Percentiles rank a stretch among this genome's conserved stretches.
These are phyloP conservation scores for Cryptotermes secundus DNA, from an alignment of 1,140 invertebrate genomes.

Conservation along the genomic window DNA sequence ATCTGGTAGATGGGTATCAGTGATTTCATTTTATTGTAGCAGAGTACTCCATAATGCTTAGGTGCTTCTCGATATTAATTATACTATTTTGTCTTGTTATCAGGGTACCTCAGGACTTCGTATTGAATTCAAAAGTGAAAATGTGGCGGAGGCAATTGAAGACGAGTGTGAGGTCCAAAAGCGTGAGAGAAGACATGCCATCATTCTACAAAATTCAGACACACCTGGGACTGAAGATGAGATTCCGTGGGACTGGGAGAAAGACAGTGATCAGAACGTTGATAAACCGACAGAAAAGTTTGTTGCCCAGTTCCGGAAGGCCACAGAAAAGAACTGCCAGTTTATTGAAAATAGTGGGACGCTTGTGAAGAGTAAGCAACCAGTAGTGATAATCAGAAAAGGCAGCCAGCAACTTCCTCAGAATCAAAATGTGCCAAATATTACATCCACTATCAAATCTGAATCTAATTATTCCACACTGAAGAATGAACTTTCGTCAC, in stretches of 20 bases:
- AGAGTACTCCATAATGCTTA: too few species aligned
- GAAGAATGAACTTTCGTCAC: not conserved
- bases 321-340: conserved; percentile 21
- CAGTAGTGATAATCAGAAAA: conserved; percentile 21
- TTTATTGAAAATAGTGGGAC: conserved; percentile 31
- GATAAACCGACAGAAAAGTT: conserved; percentile 46
- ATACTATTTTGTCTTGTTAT: not conserved
- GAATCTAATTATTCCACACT: not conserved
- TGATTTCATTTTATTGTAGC: too few species aligned
- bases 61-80: not conserved
- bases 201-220: not conserved
- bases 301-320: conserved; percentile 47
- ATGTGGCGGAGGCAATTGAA: conserved; percentile 82
- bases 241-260: conserved; percentile 39
- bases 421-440: not conserved
- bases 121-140: conserved; percentile 79
- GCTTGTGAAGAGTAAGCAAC: conserved; percentile 13
- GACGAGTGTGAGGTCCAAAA: conserved; percentile 52
- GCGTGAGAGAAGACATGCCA: conserved; percentile 42
- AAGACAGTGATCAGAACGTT: conserved; percentile 5
- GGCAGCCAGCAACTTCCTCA: not conserved
- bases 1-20: too few species aligned
- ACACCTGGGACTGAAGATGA: conserved; percentile 20
- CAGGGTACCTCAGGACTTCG: conserved; percentile 52
- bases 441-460: not conserved